These are phyloP conservation scores for Actinia equina DNA, from an alignment of 64 coral and sea anemone genomes.

Conservation along the genomic window DNA sequence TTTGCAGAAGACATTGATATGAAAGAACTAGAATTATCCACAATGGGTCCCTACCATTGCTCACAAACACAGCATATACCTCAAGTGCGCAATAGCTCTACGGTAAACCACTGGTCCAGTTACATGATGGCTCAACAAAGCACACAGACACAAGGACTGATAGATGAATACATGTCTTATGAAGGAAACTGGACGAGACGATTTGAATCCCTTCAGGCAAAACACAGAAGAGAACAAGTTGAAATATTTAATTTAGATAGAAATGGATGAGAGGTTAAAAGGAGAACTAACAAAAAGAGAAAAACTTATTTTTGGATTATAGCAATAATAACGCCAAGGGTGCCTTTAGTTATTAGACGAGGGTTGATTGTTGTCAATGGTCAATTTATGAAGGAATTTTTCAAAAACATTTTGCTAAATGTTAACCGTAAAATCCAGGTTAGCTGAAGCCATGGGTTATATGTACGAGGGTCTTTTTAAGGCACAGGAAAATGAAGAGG, in stretches of 20 bases:
- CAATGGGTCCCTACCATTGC: neutral
- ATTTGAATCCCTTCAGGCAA: conserved; percentile 60
- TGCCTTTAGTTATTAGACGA: neutral
- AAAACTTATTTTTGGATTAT: neutral
- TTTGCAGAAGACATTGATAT: neutral
- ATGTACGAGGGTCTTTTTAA: too few relatives aligned
- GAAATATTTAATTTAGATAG: conserved; percentile 76
- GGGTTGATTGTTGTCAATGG: too few relatives aligned
- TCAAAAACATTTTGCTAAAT: too few relatives aligned
- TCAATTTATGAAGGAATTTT: too few relatives aligned
- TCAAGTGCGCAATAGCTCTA: neutral
- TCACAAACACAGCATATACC: neutral
- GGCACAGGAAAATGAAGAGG: too few relatives aligned
- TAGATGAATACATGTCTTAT: conserved; percentile 59
- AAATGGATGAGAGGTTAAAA: conserved; percentile 52
- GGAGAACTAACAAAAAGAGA: neutral
- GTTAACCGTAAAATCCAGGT: too few relatives aligned
- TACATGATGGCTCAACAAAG: conserved; percentile 64
- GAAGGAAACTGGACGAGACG: conserved; percentile 66
- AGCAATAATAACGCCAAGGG: neutral
- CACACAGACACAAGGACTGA: conserved; percentile 47
- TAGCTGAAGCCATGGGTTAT: too few relatives aligned
- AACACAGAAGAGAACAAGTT: conserved; percentile 71
- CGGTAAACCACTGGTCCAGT: conserved; percentile 22
- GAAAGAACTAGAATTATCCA: conserved; percentile 6